A percentile compares a stretch with the other conserved stretches of the same genome.
These are phyloP conservation scores for Clarias macrocephalus DNA, from an alignment of 2,113 vertebrate genomes.

Conservation along the genomic window DNA sequence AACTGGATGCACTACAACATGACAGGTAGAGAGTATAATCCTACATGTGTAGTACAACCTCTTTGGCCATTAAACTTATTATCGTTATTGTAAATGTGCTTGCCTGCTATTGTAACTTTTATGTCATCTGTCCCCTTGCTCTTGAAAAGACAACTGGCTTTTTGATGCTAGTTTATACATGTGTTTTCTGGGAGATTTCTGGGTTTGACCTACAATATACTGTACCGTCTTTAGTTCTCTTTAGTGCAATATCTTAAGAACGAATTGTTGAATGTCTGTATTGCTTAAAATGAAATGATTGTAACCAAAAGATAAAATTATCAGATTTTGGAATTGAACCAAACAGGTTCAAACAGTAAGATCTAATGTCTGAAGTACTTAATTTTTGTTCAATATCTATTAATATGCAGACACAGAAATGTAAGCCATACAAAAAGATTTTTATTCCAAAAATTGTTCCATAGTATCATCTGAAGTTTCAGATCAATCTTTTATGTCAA, in stretches of 20 bases:
- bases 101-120: background rate
- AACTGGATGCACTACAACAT: conserved; percentile 99
- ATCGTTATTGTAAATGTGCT: background rate
- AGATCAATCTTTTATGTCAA: background rate
- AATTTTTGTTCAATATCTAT: background rate
- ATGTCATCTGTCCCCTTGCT: background rate
- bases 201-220: too few relatives aligned
- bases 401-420: background rate
- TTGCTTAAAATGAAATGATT: background rate
- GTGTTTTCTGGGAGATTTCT: background rate
- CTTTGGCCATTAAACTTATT: background rate
- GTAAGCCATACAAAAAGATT: background rate
- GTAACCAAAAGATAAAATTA: background rate
- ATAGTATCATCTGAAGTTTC: background rate
- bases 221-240: too few relatives aligned
- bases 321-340: background rate
- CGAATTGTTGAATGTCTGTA: background rate
- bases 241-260: background rate
- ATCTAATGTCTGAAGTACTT: background rate
- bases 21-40: conserved; percentile 77
- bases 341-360: background rate
- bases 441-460: background rate
- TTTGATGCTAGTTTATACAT: conserved; percentile 4
- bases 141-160: background rate
- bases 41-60: background rate